phyloP scores from a whole-genome alignment of 1,140 invertebrate species.

The Lasioglossum albipes region DNA sequence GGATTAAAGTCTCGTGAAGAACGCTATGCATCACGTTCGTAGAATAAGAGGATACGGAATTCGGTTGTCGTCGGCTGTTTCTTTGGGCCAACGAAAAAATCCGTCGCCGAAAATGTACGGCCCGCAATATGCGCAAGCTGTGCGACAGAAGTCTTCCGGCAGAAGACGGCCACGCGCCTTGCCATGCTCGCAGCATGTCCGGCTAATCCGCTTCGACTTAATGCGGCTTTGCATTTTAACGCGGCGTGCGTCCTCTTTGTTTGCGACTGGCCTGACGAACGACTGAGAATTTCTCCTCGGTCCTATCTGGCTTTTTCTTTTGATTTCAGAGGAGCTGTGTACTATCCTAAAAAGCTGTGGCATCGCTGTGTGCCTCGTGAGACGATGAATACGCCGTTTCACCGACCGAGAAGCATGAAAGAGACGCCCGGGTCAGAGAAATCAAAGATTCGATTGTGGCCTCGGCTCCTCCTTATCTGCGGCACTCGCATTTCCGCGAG shows the following conservation, averaged over 20 bases:
- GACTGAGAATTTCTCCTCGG: too few species aligned
- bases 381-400: slow-evolving; percentile 44
- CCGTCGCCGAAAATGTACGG: slow-evolving; percentile 7
- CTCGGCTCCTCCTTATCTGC: slow-evolving; percentile 36
- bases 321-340: too few species aligned
- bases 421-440: slow-evolving; percentile 29
- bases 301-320: too few species aligned
- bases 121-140: not conserved
- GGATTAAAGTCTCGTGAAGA: too few species aligned
- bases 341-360: too few species aligned
- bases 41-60: not conserved
- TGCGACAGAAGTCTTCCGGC: not conserved
- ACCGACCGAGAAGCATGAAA: slow-evolving; percentile 33
- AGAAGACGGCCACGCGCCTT: slow-evolving; percentile 54
- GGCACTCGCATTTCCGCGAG: slow-evolving; percentile 11
- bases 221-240: slow-evolving; percentile 48
- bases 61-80: not conserved
- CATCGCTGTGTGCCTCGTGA: not conserved
- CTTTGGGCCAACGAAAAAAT: slow-evolving; percentile 54
- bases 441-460: slow-evolving; percentile 63
- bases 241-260: not conserved
- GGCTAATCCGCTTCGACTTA: slow-evolving; percentile 61
- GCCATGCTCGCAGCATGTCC: slow-evolving; percentile 41
- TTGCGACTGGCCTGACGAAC: too few species aligned
- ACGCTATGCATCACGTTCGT: too few species aligned